Evolutionary conservation across 2,113 vertebrate genomes (phyloP).

Genomic region (Leucosticte australis): DNA sequence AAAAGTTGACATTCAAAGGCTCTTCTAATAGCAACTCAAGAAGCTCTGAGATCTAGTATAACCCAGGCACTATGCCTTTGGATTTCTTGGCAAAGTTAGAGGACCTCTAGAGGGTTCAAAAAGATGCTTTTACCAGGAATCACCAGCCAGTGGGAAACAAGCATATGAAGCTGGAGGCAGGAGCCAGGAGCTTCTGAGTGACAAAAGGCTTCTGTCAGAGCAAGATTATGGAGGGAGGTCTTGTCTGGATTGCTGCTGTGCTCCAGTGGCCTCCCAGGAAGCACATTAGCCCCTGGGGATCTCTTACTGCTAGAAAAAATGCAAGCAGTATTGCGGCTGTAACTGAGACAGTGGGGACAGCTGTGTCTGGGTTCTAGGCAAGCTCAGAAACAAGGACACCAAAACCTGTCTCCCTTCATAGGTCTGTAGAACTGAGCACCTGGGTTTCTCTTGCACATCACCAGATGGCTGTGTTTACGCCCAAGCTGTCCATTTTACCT

Average conservation of each 20-base stretch:
- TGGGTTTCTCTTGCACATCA: not conserved
- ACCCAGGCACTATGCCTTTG: not conserved
- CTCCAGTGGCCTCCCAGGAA: not conserved
- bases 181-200: not conserved
- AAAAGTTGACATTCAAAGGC: not conserved
- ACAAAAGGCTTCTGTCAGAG: not conserved
- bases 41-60: not conserved
- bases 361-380: not conserved
- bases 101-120: not conserved
- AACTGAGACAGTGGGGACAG: not conserved
- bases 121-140: not conserved
- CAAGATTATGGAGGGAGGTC: not conserved
- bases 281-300: not conserved
- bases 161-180: not conserved
- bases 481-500: not conserved
- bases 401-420: not conserved
- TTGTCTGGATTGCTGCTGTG: not conserved
- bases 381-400: not conserved
- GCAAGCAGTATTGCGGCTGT: not conserved
- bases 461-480: not conserved
- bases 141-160: not conserved
- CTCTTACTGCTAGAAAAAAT: not conserved
- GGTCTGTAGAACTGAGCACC: not conserved
- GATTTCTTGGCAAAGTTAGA: not conserved
- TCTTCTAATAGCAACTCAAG: not conserved